Base-by-base conservation (phyloP, 2,113 vertebrate genomes). In the Chaetops frenatus region DNA sequence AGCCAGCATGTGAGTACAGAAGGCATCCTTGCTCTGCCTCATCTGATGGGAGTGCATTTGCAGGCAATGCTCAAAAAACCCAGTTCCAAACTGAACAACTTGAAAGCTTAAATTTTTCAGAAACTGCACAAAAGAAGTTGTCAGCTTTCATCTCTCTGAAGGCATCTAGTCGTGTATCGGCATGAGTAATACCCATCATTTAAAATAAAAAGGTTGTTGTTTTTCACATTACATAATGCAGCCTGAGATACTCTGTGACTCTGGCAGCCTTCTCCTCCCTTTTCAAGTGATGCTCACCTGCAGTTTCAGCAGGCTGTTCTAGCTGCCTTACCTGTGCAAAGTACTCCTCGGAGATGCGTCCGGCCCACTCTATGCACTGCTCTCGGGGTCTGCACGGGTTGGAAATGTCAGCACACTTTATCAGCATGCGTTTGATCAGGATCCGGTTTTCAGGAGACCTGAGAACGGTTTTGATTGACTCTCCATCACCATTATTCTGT, bases 311-410 rank as follows among this genome's bases (percentile, higher is more conserved):
- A 65, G 78, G 42, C 22, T 15, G 6, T 21, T 71, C 56, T 2
- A 64, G 40, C 42, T 17, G 27, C 33, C 79, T 98, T 92, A 99
- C 99, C 99, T 99, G 99, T 96, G 99, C 98, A 97, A 99, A 99
- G 87, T 99, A 99, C 86, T 99, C 99, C 92, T 99, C 99, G 7
- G 99, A 99, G 96, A 99, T 99, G 82, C 99, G 99, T 1, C 99
- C 99, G 0, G 99, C 99, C 99, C 99, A 99, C 93, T 99, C 99
- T 31, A 99, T 98, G 18, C 99, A 99, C 76, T 99, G 98, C 60
- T 99, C 98, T 82, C 98, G 97, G 15, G 99, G 98, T 54, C 99
- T 98, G 97, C 99, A 99, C 1, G 99, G 99, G 44, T 99, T 99
- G 94, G 99, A 99, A 96, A 99, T 98, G 64, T 99, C 99, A 1